A percentile compares a stretch with the other conserved stretches of the same genome.
phyloP scores from a whole-genome alignment of 2,797 vertebrate species.

The Pygocentrus nattereri region DNA sequence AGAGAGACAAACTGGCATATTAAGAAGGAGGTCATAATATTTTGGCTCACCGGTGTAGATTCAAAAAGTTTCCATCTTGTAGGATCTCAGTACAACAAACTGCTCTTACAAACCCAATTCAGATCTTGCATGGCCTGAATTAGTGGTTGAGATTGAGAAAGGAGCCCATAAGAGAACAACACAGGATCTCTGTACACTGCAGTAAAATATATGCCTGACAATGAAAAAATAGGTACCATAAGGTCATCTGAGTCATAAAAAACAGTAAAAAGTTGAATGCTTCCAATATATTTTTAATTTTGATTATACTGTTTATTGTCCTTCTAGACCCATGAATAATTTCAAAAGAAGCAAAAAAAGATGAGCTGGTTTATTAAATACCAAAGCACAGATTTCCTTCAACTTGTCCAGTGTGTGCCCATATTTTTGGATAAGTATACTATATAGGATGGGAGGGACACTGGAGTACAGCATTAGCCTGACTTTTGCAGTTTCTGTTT shows the following conservation, averaged over 20 bases:
- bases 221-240: too few species aligned
- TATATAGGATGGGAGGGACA: background rate
- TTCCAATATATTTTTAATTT: background rate
- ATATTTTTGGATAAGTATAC: background rate
- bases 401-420: background rate
- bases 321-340: background rate
- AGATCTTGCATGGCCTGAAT: too few species aligned
- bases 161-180: too few species aligned
- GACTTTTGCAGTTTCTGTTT: background rate
- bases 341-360: background rate
- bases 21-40: too few species aligned
- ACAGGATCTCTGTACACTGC: too few species aligned
- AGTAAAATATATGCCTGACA: too few species aligned
- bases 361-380: slow-evolving; percentile 7
- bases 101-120: too few species aligned
- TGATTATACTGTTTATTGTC: background rate
- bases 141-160: too few species aligned
- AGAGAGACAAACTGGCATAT: too few species aligned
- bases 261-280: background rate
- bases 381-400: background rate
- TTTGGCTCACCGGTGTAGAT: too few species aligned
- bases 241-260: background rate
- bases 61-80: too few species aligned
- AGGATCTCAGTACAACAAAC: too few species aligned
- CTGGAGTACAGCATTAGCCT: background rate